Base-by-base conservation (phyloP, 2,888 invertebrate species). In the Lycaena phlaeas region DNA sequence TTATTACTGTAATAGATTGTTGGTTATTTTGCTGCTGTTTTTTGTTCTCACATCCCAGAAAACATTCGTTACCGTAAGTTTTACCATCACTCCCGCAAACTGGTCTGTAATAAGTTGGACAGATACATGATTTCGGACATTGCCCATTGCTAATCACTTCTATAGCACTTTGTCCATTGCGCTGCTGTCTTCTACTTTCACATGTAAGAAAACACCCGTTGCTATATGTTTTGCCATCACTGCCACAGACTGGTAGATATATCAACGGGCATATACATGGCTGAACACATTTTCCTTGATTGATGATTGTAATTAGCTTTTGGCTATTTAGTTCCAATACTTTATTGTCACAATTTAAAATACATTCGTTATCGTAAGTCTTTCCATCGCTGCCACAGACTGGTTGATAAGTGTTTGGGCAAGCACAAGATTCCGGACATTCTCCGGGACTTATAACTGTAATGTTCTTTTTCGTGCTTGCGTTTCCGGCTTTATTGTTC, bases 211-310 rank as follows among this genome's bases (percentile, higher is more conserved):
- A 10, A 30, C 54, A 55, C 30, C 36, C 25, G 27, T 45, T 53
- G 2, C n/a, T 15, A 9, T 38, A 38, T 1, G 27, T 38, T 9
- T 38, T 29, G 0, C 52, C 56, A 22, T 59, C 57, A 18, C 39
- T 49, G 1, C 53, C 58, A 27, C 61, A 63, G 1, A 61, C 50
- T 2, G 54, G 55, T 14, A n/a, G n/a, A n/a, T n/a, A n/a, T n/a
- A n/a, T n/a, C n/a, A n/a, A n/a, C n/a, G n/a, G n/a, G n/a, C n/a
- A n/a, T n/a, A n/a, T n/a, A n/a, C n/a, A 22, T 5, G 2, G 5
- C 9, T 5, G 2, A 7, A 14, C 12, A 26, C 48, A 48, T 26
- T 27, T 26, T 11, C 41, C 45, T 9, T 43, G 14, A 28, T 14
- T 31, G 15, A 10, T 17, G 5, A 41, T 14, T 1, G 17, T 48